Conservation (phyloP, 2,113 vertebrate genomes). For the Rhynchomys soricoides region DNA sequence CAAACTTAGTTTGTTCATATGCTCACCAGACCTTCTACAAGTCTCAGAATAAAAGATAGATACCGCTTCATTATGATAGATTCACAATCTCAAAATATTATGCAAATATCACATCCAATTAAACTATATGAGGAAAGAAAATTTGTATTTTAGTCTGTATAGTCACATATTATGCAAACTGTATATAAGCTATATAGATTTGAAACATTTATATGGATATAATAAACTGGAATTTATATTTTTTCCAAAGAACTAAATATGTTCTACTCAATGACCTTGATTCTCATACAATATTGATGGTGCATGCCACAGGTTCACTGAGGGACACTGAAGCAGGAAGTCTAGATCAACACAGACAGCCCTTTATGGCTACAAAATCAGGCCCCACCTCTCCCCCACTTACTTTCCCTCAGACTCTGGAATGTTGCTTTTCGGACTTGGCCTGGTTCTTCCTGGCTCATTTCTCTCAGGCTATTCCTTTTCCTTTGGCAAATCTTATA, state of each 20-base stretch:
- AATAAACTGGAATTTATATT: background rate
- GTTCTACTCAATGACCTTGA: background rate
- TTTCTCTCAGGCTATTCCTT: background rate
- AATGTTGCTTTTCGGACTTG: background rate
- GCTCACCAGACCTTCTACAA: slow-evolving; percentile 1
- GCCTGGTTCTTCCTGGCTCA: background rate
- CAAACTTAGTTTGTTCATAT: background rate
- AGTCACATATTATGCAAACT: background rate
- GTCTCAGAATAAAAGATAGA: slow-evolving; percentile 40
- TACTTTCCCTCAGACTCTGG: background rate
- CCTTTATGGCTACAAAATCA: background rate
- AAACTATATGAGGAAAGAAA: background rate
- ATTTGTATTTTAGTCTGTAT: background rate
- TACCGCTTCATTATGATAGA: background rate
- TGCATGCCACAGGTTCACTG: background rate
- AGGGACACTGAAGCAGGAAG: background rate
- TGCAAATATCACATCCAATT: background rate
- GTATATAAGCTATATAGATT: background rate
- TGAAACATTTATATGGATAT: background rate
- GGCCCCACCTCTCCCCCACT: background rate
- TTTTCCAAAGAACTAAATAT: slow-evolving; percentile 24
- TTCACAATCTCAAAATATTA: slow-evolving; percentile 51
- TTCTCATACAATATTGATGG: background rate
- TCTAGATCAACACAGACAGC: background rate
- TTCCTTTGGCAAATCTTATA: background rate